Percentiles rank a stretch among this genome's conserved stretches.
These are phyloP conservation scores for Anabas testudineus DNA, from an alignment of 2,797 vertebrate genomes.

Conservation along the genomic window DNA sequence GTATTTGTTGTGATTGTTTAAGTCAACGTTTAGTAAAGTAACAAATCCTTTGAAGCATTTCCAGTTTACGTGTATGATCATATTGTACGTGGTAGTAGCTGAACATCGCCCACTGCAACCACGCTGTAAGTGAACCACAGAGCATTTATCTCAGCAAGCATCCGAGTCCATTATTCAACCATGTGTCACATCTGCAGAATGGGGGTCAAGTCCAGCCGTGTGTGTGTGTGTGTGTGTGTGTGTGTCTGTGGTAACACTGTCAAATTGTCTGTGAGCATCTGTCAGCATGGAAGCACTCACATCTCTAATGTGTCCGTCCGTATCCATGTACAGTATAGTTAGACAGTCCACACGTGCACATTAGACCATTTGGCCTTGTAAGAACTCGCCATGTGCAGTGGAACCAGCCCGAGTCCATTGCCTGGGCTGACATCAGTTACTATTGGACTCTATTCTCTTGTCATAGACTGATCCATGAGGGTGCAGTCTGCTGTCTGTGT, in stretches of 20 bases:
- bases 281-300: slow-evolving; percentile 41
- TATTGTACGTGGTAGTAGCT: neutral
- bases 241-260: neutral
- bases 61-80: neutral
- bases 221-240: slow-evolving; percentile 19
- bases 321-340: neutral
- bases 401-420: slow-evolving; percentile 37
- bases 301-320: slow-evolving; percentile 10
- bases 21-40: too few relatives aligned
- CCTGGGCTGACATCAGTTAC: slow-evolving; percentile 48
- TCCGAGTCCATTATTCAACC: slow-evolving; percentile 66
- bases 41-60: neutral
- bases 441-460: slow-evolving; percentile 45
- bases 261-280: slow-evolving; percentile 39
- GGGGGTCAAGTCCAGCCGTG: slow-evolving; percentile 54
- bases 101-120: slow-evolving; percentile 40
- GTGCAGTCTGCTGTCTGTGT: slow-evolving; percentile 15
- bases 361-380: slow-evolving; percentile 38
- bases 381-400: slow-evolving; percentile 35
- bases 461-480: slow-evolving; percentile 31
- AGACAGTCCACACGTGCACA: slow-evolving; percentile 12
- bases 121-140: slow-evolving; percentile 57
- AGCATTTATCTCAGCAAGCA: slow-evolving; percentile 68
- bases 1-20: too few relatives aligned
- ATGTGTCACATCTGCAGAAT: slow-evolving; percentile 58